phyloP scores from a whole-genome alignment of 1,140 invertebrate species.

The Eubasilissa regina region DNA sequence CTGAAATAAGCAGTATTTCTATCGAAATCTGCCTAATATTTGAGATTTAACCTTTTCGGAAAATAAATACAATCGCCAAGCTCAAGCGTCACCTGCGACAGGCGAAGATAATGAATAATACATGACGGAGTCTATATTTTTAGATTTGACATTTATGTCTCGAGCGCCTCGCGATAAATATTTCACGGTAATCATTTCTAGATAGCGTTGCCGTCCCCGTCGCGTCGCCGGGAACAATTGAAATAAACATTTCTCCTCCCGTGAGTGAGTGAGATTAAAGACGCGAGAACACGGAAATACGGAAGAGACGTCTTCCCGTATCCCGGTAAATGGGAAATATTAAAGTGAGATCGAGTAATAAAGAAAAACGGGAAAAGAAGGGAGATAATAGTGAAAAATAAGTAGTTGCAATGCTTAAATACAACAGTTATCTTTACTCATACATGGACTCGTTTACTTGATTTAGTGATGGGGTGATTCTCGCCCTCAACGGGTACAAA shows the following conservation, averaged over 20 bases:
- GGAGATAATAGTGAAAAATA: constrained; percentile 46
- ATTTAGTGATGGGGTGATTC: too few relatives aligned
- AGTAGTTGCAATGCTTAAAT: constrained; percentile 45
- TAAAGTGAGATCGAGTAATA: constrained; percentile 49
- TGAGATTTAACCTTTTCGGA: too few relatives aligned
- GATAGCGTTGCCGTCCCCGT: neutral
- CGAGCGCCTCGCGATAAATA: constrained; percentile 29
- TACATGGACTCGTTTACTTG: neutral
- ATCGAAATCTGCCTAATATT: too few relatives aligned
- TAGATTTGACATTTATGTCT: constrained; percentile 17
- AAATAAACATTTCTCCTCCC: constrained; percentile 41
- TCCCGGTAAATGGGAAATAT: constrained; percentile 50
- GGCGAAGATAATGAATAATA: constrained; percentile 18
- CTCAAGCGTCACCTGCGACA: neutral
- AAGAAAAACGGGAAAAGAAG: constrained; percentile 46
- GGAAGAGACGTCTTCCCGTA: neutral
- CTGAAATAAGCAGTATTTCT: too few relatives aligned
- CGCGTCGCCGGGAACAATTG: constrained; percentile 18
- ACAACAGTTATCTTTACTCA: constrained; percentile 41
- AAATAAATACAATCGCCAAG: neutral
- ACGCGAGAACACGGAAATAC: constrained; percentile 12
- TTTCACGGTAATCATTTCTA: constrained; percentile 31
- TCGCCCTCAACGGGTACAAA: too few relatives aligned
- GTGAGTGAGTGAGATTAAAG: constrained; percentile 37
- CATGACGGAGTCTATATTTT: constrained; percentile 15